Conservation (phyloP, 53 echinoderm and acorn worm genomes). For the Stichopus horrens region DNA sequence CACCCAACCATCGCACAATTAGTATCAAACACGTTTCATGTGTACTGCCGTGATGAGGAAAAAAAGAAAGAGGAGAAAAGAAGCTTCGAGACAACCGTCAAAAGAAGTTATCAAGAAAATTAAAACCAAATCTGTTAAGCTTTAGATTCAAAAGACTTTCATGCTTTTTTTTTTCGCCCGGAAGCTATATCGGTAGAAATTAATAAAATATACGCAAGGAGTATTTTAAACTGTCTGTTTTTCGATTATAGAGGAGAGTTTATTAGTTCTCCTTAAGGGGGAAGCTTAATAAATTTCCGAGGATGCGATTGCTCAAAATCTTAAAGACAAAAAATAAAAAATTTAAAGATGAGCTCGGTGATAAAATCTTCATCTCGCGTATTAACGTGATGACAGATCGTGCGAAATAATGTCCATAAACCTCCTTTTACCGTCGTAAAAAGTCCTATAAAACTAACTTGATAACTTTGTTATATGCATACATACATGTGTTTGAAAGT, state of each 20-base stretch:
- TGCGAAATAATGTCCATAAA: neutral
- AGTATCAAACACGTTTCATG: slow-evolving; percentile 17
- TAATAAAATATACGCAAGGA: slow-evolving; percentile 34
- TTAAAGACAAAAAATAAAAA: neutral
- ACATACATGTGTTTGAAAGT: too few species aligned
- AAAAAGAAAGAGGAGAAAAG: neutral
- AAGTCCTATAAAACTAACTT: slow-evolving; percentile 5
- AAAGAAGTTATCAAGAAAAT: slow-evolving; percentile 30
- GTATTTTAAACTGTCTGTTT: slow-evolving; percentile 25
- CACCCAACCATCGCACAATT: slow-evolving; percentile 31
- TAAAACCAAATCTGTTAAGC: slow-evolving; percentile 42
- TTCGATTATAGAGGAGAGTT: slow-evolving; percentile 29
- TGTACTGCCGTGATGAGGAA: too few species aligned
- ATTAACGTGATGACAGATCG: slow-evolving; percentile 20
- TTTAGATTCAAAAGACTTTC: slow-evolving; percentile 21
- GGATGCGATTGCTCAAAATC: slow-evolving; percentile 22
- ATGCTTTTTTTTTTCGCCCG: neutral
- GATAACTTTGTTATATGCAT: too few species aligned
- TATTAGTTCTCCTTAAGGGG: slow-evolving; percentile 26
- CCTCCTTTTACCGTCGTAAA: slow-evolving; percentile 5
- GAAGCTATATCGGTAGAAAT: slow-evolving; percentile 27
- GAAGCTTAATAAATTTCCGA: slow-evolving; percentile 29
- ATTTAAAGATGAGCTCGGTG: neutral
- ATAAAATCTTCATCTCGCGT: neutral
- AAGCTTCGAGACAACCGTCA: neutral